phyloP scores from a whole-genome alignment of 2,797 vertebrate genomes.

The Rallus crepitans region DNA sequence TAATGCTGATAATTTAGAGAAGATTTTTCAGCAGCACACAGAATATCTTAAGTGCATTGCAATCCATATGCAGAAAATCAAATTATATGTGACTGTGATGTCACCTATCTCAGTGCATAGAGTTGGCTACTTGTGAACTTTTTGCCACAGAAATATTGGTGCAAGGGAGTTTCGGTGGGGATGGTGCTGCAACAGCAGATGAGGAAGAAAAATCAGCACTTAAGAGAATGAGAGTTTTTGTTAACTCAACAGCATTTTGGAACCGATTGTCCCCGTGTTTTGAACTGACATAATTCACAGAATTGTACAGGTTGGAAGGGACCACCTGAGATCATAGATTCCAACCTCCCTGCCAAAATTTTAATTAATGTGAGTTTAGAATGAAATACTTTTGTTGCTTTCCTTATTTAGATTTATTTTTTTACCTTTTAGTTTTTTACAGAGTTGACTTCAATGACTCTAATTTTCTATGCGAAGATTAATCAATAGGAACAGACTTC shows the following conservation, averaged over 20 bases:
- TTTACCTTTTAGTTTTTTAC: not conserved
- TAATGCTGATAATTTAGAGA: not conserved
- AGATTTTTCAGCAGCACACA: not conserved
- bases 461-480: not conserved
- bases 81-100: not conserved
- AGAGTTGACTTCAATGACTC: not conserved
- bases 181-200: not conserved
- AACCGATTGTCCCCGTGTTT: not conserved
- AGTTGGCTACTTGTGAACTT: not conserved
- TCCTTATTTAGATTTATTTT: not conserved
- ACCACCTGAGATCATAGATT: too few species aligned
- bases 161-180: not conserved
- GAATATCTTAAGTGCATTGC: not conserved
- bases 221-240: not conserved
- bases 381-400: not conserved
- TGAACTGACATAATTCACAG: not conserved
- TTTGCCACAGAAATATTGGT: not conserved
- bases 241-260: not conserved
- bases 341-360: not conserved
- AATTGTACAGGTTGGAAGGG: too few species aligned
- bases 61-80: not conserved
- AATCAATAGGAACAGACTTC: not conserved
- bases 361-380: not conserved
- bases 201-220: not conserved
- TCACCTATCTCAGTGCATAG: not conserved